phyloP scores from a whole-genome alignment of 2,888 invertebrate genomes.

The Harpalus rubripes region DNA sequence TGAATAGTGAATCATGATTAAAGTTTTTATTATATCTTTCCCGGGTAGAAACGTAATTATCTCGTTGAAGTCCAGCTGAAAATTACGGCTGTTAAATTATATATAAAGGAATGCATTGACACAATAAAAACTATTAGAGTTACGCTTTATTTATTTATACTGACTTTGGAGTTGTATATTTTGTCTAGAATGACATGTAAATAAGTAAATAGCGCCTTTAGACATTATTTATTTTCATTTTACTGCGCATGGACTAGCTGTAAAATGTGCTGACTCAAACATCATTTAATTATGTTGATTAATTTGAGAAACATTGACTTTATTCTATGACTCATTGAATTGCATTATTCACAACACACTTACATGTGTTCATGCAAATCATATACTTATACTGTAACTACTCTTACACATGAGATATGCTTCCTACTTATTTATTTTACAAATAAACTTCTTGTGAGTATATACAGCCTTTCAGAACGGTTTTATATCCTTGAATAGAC shows the following conservation, averaged over 20 bases:
- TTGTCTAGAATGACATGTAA: constrained; percentile 2
- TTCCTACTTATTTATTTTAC: too few relatives aligned
- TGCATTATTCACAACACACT: background rate
- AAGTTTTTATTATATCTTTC: background rate
- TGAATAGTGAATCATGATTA: background rate
- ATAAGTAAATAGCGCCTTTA: background rate
- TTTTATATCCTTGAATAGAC: too few relatives aligned
- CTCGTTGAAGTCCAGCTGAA: background rate
- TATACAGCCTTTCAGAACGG: too few relatives aligned
- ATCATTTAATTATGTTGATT: constrained; percentile 4
- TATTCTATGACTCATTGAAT: background rate
- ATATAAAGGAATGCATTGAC: background rate
- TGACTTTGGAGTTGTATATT: background rate
- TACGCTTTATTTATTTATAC: background rate
- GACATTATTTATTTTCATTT: constrained; percentile 4
- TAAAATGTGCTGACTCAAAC: background rate
- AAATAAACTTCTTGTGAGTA: too few relatives aligned
- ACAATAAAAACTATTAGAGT: background rate
- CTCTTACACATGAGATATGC: too few relatives aligned
- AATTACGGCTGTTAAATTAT: background rate
- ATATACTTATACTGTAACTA: background rate
- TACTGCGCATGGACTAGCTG: background rate
- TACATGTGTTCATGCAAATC: background rate
- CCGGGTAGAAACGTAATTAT: background rate
- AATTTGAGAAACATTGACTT: constrained; percentile 3